phyloP scores from a whole-genome alignment of 2,797 vertebrate species.

The Silurus lanzhouensis region DNA sequence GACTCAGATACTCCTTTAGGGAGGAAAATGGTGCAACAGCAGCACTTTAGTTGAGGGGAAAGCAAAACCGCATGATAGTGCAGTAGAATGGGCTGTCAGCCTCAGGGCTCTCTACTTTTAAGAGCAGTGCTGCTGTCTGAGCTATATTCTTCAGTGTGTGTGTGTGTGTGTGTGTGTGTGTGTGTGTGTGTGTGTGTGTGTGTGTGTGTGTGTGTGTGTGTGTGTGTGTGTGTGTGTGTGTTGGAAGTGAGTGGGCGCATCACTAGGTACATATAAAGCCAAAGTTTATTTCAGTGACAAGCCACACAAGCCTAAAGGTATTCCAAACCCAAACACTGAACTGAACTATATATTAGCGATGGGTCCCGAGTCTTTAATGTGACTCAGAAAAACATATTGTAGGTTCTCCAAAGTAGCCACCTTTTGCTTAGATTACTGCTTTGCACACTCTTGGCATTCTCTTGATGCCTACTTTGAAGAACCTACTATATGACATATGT shows the following conservation, averaged over 20 bases:
- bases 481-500: no score
- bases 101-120: slow-evolving; percentile 37
- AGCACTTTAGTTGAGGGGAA: slow-evolving; percentile 64
- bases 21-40: slow-evolving; percentile 67
- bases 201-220: not conserved
- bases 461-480: no score
- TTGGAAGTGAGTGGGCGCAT: not conserved
- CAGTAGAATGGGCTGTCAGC: slow-evolving; percentile 73
- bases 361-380: no score
- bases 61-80: slow-evolving; percentile 54
- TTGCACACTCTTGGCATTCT: no score
- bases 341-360: not conserved
- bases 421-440: no score
- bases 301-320: not conserved
- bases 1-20: slow-evolving; percentile 5
- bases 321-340: not conserved
- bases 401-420: no score
- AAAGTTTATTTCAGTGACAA: not conserved
- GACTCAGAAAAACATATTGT: no score
- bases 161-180: slow-evolving; percentile 20
- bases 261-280: not conserved
- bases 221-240: no score
- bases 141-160: slow-evolving; percentile 58
- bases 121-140: slow-evolving; percentile 78
- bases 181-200: slow-evolving; percentile 6